Percentiles rank a stretch among this genome's conserved stretches.
These are phyloP conservation scores for Scarus forsteni DNA, from an alignment of 2,797 vertebrate genomes.

Conservation along the genomic window DNA sequence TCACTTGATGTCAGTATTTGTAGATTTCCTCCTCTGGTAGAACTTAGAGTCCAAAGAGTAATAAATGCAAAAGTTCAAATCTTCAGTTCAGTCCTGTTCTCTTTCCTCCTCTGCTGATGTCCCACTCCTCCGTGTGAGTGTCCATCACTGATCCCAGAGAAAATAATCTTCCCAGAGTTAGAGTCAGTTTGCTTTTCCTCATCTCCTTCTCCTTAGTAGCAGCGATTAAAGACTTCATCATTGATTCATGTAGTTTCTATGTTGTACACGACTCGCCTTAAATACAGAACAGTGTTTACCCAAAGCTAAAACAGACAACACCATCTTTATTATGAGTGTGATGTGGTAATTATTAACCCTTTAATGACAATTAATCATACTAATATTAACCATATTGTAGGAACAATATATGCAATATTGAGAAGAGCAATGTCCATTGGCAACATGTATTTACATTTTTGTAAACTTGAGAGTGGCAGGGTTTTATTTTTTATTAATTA, in stretches of 20 bases:
- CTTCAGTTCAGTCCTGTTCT: slow-evolving; percentile 42
- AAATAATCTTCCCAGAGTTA: slow-evolving; percentile 70
- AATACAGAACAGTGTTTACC: slow-evolving; percentile 77
- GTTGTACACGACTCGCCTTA: slow-evolving; percentile 73
- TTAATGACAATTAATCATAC: slow-evolving; percentile 79
- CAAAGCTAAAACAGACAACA: slow-evolving; percentile 78
- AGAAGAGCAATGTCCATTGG: slow-evolving; percentile 80
- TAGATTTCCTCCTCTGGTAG: slow-evolving; percentile 41
- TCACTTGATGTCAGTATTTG: slow-evolving; percentile 31
- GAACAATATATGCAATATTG: slow-evolving; percentile 85
- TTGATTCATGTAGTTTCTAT: slow-evolving; percentile 49
- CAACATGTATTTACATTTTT: slow-evolving; percentile 83
- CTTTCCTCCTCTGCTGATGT: slow-evolving; percentile 32
- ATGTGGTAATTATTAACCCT: slow-evolving; percentile 72
- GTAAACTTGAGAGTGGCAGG: slow-evolving; percentile 78
- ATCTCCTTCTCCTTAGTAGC: slow-evolving; percentile 74
- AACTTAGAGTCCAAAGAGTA: slow-evolving; percentile 51
- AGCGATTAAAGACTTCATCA: slow-evolving; percentile 77
- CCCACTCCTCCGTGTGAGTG: slow-evolving; percentile 51
- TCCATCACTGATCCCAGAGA: slow-evolving; percentile 64
- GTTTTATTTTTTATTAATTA: slow-evolving; percentile 81
- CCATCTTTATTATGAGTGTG: slow-evolving; percentile 68
- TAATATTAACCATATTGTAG: slow-evolving; percentile 79
- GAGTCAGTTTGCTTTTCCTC: slow-evolving; percentile 54
- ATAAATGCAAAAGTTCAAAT: slow-evolving; percentile 57